Evolutionary conservation across 2,113 vertebrate genomes (phyloP), one percentile per base, ranked within the genome.

Genomic region (Dromas ardeola): DNA sequence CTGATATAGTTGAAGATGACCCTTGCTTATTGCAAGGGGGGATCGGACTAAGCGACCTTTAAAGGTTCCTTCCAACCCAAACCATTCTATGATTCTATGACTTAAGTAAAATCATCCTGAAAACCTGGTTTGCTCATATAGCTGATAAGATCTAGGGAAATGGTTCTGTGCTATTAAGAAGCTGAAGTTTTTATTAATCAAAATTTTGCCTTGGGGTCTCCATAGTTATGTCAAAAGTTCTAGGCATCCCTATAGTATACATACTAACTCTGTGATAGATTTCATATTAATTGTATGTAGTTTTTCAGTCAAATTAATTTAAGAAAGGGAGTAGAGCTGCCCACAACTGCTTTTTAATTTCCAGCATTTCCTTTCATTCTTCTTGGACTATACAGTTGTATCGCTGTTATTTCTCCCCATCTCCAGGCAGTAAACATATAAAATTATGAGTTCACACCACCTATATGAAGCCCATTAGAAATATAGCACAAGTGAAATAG

Each of bases 251-350:
- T 82, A 2, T 2, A 47, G 20, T 22, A 38, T 11, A 34, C 6
- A 36, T 49, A 26, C 32, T 69, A 63, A 70, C 11, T 34, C 13
- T 61, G 83, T n/a, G 2, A 3, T 34, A 86, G 22, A 36, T 66
- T 70, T 84, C 25, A 9, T 55, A 21, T 30, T 72, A 15, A 34
- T 11, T 45, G 5, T 29, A 63, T 43, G 9, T 12, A 52, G 4
- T 5, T 50, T 81, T 67, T 45, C 0, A 0, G 14, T 80, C 6
- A 40, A 90, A 86, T 52, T 56, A 1, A 12, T 94, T 56, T 38
- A 0, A 12, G 67, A n/a, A 79, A 61, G 3, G 16, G 10, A 61
- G 3, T 38, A 30, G 22, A 42, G 11, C 40, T 7, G 78, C 2
- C 7, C 82, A 14, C 5, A 67, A 20, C 6, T 79, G 11, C 11